phyloP scores from a whole-genome alignment of 2,797 vertebrate genomes.

The Petrocephalus schoutedeni region DNA sequence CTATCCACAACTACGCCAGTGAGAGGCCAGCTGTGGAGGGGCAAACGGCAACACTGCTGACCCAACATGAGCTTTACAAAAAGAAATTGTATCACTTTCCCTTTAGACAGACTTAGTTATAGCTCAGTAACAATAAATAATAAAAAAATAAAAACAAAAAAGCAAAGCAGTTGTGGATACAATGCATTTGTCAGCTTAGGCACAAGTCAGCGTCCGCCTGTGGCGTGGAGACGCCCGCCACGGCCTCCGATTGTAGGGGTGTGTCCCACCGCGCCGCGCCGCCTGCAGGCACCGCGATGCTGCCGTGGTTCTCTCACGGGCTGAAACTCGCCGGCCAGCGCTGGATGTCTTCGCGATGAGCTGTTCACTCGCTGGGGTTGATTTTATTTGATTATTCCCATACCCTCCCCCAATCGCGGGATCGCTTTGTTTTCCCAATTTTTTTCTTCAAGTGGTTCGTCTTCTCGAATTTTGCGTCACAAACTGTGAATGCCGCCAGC shows the following conservation, averaged over 20 bases:
- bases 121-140: constrained; percentile 98
- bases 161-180: constrained; percentile 78
- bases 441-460: constrained; percentile 85
- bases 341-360: constrained; percentile 57
- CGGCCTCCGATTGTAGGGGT: constrained; percentile 85
- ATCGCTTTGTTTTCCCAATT: constrained; percentile 63
- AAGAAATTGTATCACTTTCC: constrained; percentile 71
- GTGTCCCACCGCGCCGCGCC: constrained; percentile 63
- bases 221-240: constrained; percentile 69
- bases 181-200: constrained; percentile 97
- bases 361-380: background rate
- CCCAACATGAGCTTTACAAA: constrained; percentile 70
- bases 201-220: constrained; percentile 81
- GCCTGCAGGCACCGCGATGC: constrained; percentile 61
- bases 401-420: constrained; percentile 67
- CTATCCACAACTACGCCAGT: constrained; percentile 40
- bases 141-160: constrained; percentile 43
- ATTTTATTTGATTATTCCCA: constrained; percentile 34
- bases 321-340: constrained; percentile 57
- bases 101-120: constrained; percentile 84
- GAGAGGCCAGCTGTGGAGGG: constrained; percentile 28
- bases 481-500: constrained; percentile 80
- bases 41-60: constrained; percentile 80
- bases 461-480: constrained; percentile 82
- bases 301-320: constrained; percentile 60